Evolutionary conservation across 2,797 vertebrate genomes (phyloP).

Genomic region (Brachymystax lenok): DNA sequence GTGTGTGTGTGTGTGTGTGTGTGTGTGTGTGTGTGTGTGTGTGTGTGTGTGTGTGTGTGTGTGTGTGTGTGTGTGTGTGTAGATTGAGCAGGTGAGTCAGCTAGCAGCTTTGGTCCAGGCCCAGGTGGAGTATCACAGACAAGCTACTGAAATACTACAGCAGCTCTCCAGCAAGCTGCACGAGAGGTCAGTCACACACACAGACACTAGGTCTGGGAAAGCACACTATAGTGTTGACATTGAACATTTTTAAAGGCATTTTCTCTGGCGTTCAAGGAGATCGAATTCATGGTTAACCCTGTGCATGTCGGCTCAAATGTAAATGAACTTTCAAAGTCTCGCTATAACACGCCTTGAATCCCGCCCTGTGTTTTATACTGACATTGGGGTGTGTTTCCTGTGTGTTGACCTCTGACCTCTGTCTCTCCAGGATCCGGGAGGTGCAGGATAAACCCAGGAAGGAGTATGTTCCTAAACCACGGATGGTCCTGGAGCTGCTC

Average conservation of each 20-base stretch:
- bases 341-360: no score
- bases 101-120: conserved; percentile 92
- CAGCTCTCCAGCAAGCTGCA: conserved; percentile 92
- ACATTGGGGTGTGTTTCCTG: no score
- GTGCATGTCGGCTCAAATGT: no score
- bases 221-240: no score
- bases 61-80: conserved; percentile 10
- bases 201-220: no score
- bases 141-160: conserved; percentile 90
- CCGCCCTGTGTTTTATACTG: no score
- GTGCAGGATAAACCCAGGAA: conserved; percentile 87
- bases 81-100: conserved; percentile 88
- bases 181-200: conserved; percentile 78
- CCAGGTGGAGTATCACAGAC: conserved; percentile 94
- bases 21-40: no score
- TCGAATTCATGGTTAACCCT: no score
- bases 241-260: no score
- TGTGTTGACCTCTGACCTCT: conserved; percentile 34
- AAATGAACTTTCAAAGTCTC: no score
- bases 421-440: conserved; percentile 86
- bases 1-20: no score
- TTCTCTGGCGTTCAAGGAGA: no score
- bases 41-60: conserved; percentile 34
- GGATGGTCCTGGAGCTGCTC: conserved; percentile 87
- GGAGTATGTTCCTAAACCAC: conserved; percentile 89